Conservation (phyloP, 2,797 vertebrate species). For the Malacoraja senta region DNA sequence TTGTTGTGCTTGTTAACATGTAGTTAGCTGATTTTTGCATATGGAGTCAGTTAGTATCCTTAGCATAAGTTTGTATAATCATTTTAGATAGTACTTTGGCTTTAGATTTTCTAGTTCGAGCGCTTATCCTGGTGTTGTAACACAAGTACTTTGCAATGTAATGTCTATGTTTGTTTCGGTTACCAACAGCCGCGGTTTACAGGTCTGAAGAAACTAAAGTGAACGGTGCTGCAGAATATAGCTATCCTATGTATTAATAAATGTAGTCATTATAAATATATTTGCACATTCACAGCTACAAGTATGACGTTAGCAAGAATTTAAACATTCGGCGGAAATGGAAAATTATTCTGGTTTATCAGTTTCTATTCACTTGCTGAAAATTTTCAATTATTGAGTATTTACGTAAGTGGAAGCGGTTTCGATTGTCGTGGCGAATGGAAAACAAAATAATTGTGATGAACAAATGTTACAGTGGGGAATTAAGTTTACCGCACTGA, state of each 20-base stretch:
- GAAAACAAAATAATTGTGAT: slow-evolving; percentile 28
- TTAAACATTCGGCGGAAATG: background rate
- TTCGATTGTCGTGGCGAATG: background rate
- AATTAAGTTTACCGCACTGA: background rate
- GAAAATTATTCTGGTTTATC: slow-evolving; percentile 26
- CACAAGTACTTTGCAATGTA: too few species aligned
- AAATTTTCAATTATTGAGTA: slow-evolving; percentile 8
- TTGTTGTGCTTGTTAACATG: too few species aligned
- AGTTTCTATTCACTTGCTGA: slow-evolving; percentile 24
- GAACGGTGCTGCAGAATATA: background rate
- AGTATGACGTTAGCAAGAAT: background rate
- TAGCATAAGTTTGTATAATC: too few species aligned
- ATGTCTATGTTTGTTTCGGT: too few species aligned
- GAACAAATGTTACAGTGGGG: background rate
- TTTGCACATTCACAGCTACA: background rate
- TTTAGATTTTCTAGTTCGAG: too few species aligned
- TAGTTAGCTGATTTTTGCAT: too few species aligned
- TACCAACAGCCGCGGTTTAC: background rate
- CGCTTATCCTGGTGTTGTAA: too few species aligned
- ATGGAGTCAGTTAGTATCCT: too few species aligned
- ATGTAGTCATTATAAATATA: background rate
- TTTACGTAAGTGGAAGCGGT: slow-evolving; percentile 15
- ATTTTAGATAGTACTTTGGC: too few species aligned
- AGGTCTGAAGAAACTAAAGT: background rate
- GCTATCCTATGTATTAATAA: background rate